Conservation (phyloP, 2,797 vertebrate species). For the Halcyon leucocephala region DNA sequence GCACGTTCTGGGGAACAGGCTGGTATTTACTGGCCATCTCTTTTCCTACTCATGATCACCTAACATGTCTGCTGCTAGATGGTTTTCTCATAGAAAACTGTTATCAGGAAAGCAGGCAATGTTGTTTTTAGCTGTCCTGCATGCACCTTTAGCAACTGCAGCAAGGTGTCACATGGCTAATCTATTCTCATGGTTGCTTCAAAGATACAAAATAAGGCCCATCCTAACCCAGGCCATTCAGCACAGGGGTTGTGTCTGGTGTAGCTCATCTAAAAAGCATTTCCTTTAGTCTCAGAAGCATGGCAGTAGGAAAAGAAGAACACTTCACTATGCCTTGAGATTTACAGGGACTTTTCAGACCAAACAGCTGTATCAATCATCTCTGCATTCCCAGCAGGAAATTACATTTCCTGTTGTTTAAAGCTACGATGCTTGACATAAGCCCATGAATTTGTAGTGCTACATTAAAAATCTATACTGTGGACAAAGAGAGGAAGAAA, state of each 20-base stretch:
- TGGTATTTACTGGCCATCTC: neutral
- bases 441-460: neutral
- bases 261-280: neutral
- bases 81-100: neutral
- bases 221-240: neutral
- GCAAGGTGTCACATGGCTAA: neutral
- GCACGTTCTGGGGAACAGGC: neutral
- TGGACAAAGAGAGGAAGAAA: neutral
- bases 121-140: neutral
- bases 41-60: neutral
- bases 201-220: neutral
- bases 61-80: neutral
- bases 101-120: neutral
- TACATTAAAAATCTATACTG: neutral
- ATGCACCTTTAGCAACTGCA: neutral
- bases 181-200: neutral
- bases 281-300: neutral
- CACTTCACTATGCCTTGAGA: neutral
- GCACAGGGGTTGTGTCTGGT: neutral
- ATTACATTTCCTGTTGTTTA: constrained; percentile 17
- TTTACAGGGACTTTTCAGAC: neutral
- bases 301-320: neutral
- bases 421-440: neutral
- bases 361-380: neutral
- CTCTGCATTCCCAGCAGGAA: constrained; percentile 18